phyloP scores from a whole-genome alignment of 2,113 vertebrate species.

The Odobenus rosmarus region DNA sequence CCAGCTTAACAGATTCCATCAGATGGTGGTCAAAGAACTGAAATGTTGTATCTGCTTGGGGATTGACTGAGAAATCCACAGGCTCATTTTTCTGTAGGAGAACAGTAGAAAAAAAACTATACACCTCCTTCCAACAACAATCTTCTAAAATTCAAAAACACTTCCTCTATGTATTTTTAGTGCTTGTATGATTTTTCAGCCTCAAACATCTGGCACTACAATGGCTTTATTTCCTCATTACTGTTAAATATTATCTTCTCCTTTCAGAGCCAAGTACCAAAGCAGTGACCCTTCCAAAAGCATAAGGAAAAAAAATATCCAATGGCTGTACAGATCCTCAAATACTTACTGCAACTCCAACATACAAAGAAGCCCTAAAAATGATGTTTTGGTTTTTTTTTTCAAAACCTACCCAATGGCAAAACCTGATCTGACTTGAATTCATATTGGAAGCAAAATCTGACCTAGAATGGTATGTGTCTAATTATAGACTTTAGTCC shows the following conservation, averaged over 20 bases:
- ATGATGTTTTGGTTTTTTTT: background rate
- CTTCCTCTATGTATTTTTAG: background rate
- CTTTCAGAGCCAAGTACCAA: slow-evolving; percentile 11
- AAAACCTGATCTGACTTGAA: slow-evolving; percentile 15
- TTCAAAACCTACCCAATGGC: background rate
- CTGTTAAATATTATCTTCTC: background rate
- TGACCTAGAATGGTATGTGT: background rate
- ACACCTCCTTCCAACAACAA: background rate
- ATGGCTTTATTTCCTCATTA: background rate
- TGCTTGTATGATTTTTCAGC: background rate
- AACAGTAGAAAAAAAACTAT: background rate
- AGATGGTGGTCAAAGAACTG: slow-evolving; percentile 86
- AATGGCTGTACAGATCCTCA: background rate
- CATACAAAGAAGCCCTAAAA: background rate
- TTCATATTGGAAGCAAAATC: background rate
- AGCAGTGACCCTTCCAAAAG: background rate
- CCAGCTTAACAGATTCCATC: slow-evolving; percentile 84
- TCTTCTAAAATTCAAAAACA: slow-evolving; percentile 39
- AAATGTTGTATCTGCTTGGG: slow-evolving; percentile 81
- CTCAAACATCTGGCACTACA: background rate
- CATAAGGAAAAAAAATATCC: background rate
- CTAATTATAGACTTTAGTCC: background rate
- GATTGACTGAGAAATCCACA: slow-evolving; percentile 84
- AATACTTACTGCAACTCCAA: background rate
- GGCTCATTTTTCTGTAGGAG: slow-evolving; percentile 81